Percentiles rank a stretch among this genome's conserved stretches.
Evolutionary conservation across 2,797 vertebrate species (phyloP).

Genomic region (Enteromius afrohamiltoni): DNA sequence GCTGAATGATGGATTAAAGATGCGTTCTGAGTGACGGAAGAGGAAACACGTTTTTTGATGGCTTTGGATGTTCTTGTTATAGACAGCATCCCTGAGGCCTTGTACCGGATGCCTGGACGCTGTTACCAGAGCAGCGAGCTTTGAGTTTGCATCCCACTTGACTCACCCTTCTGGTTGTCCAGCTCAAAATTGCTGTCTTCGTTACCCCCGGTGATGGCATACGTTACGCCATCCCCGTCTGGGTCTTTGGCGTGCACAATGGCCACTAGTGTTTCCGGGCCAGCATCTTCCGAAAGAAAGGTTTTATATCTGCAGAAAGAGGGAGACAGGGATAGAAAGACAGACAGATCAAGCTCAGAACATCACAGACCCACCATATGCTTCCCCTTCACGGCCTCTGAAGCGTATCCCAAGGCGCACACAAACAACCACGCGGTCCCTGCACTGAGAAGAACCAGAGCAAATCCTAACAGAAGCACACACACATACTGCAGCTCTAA

Average conservation of each 20-base stretch:
- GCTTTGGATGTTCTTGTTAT: constrained; percentile 50
- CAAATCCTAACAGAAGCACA: constrained; percentile 43
- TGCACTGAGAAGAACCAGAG: constrained; percentile 35
- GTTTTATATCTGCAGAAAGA: constrained; percentile 82
- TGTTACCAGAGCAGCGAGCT: constrained; percentile 64
- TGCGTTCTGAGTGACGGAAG: neutral
- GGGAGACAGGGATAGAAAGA: constrained; percentile 16
- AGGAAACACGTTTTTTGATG: neutral
- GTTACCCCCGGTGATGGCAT: constrained; percentile 88
- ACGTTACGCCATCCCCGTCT: constrained; percentile 85
- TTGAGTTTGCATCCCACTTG: constrained; percentile 25
- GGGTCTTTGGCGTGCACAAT: constrained; percentile 87
- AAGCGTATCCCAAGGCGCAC: constrained; percentile 48
- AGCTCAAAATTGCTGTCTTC: constrained; percentile 90
- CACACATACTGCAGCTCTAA: constrained; percentile 31
- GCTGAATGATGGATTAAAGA: constrained; percentile 29
- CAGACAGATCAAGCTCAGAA: constrained; percentile 37
- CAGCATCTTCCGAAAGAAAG: constrained; percentile 90
- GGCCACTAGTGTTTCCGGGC: constrained; percentile 86
- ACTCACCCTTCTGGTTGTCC: constrained; percentile 86
- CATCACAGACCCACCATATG: constrained; percentile 59
- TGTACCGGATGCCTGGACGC: constrained; percentile 51
- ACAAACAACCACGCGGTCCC: constrained; percentile 42
- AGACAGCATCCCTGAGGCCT: constrained; percentile 38
- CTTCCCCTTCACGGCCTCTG: constrained; percentile 47